phyloP scores from a whole-genome alignment of 2,113 vertebrate species.

The Brevimyrus niger region DNA sequence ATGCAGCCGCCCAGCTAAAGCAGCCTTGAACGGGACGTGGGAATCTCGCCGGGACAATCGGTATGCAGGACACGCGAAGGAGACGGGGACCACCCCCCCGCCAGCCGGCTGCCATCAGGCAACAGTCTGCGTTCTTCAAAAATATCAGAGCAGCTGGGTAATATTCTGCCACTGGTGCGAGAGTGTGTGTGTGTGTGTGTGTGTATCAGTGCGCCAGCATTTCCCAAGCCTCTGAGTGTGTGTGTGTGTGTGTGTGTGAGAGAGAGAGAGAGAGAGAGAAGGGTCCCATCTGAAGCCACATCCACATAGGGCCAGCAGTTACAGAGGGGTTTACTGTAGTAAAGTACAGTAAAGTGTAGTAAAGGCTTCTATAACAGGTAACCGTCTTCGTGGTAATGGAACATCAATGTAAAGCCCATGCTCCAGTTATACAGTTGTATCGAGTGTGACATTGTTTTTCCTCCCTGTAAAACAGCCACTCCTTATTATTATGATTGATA shows the following conservation, averaged over 20 bases:
- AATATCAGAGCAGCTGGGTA: background rate
- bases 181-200: background rate
- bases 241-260: too few relatives aligned
- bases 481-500: background rate
- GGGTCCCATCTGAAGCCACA: background rate
- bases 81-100: background rate
- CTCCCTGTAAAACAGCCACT: background rate
- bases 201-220: background rate
- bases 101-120: background rate
- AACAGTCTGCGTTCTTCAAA: conserved; percentile 1
- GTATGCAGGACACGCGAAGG: background rate
- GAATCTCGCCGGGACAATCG: background rate
- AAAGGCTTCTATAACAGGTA: background rate
- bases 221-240: background rate
- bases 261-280: background rate
- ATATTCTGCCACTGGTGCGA: background rate
- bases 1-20: background rate
- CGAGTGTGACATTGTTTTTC: background rate
- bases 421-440: background rate
- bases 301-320: background rate
- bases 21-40: background rate
- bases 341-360: background rate
- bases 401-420: background rate
- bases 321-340: background rate
- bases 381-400: background rate